These are phyloP conservation scores for Melanotaenia parkinsoni DNA, from an alignment of 2,797 vertebrate genomes.

Conservation along the genomic window DNA sequence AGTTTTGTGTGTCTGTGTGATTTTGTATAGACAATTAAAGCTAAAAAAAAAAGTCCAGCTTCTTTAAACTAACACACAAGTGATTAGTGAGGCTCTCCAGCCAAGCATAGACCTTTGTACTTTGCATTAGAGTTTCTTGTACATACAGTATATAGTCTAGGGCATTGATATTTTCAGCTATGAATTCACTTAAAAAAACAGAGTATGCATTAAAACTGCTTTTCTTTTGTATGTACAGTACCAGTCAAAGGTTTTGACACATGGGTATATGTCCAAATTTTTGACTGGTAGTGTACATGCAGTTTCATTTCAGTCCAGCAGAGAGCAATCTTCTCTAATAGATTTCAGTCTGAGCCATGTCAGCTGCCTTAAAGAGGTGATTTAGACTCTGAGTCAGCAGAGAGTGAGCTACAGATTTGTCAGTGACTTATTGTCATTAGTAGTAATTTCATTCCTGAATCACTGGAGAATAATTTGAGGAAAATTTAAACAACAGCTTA, in stretches of 20 bases:
- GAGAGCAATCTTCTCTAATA: constrained; percentile 60
- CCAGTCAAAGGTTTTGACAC: too few relatives aligned
- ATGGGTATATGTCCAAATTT: too few relatives aligned
- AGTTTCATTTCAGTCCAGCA: constrained; percentile 61
- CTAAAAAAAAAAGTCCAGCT: constrained; percentile 13
- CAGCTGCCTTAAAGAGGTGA: constrained; percentile 33
- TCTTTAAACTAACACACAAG: constrained; percentile 1
- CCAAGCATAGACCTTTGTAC: not conserved
- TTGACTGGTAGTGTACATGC: constrained; percentile 19
- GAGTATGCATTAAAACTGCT: not conserved
- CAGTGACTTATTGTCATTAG: constrained; percentile 2
- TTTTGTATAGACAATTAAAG: not conserved
- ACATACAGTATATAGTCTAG: not conserved
- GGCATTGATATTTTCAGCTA: not conserved
- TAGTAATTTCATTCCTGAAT: constrained; percentile 7
- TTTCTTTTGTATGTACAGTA: too few relatives aligned
- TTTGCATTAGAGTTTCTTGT: not conserved
- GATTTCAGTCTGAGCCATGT: constrained; percentile 31
- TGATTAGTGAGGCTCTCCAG: not conserved
- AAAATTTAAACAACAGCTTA: not conserved
- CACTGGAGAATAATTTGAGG: not conserved
- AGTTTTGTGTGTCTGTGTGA: not conserved
- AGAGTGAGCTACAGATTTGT: constrained; percentile 18
- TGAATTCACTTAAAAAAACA: not conserved
- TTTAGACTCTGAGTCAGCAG: constrained; percentile 59